Base-by-base conservation (phyloP, 2,888 invertebrate genomes). In the Mythimna pallens region DNA sequence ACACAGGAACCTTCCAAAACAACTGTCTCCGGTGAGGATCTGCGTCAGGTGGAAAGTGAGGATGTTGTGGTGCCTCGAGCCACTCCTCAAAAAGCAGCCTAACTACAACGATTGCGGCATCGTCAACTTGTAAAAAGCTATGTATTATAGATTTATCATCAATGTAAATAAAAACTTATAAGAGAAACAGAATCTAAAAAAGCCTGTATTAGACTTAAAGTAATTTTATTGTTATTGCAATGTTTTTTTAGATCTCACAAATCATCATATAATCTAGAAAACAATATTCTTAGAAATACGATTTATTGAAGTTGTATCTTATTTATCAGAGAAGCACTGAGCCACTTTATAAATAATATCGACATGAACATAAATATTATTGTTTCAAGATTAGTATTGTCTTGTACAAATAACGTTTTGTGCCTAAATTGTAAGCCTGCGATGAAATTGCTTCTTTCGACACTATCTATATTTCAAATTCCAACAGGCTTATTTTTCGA, bases 361-460 rank as follows among this genome's bases (percentile, higher is more conserved):
- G 22, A 58, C 30, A 9, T 10, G 3, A 20, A 72, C 25, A 50
- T 22, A n/a, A n/a, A n/a, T n/a, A 54, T 22, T 10, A n/a, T 34
- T n/a, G 20, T 34, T 47, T 47, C 3, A n/a, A 73, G n/a, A n/a
- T 52, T 52, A n/a, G n/a, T 52, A 20, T 50, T 34, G 36, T 72
- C 58, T 34, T 1, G n/a, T 0, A 20, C 12, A 10, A 22, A 30
- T 50, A 52, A 0, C 12, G 30, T 25, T 52, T 65, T 8, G 12
- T n/a, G 4, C 3, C 25, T 36, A 4, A 25, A 61, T 10, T 73
- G 9, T 43, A 20, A 43, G 34, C 34, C 25, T 30, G 2, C 9
- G 6, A 25, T 55, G 2, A 50, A 76, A 67, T 59, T 67, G 34
- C 22, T 50, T 73, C 2, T 54, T 59, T 7, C 25, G 34, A 57